These are phyloP conservation scores for Enteromius thamalakanensis DNA, from an alignment of 2,797 vertebrate species.

Conservation along the genomic window DNA sequence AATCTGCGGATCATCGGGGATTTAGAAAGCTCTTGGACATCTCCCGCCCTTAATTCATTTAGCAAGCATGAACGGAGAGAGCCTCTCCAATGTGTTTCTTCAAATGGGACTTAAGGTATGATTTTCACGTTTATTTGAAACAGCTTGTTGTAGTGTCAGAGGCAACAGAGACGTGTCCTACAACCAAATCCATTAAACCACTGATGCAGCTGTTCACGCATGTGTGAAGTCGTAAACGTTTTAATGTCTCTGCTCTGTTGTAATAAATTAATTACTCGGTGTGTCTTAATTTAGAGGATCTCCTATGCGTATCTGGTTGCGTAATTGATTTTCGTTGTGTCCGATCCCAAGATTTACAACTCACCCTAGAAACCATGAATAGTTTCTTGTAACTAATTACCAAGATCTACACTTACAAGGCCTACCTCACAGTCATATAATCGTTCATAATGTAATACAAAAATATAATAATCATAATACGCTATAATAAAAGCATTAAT, in stretches of 20 bases:
- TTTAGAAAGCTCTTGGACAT: neutral
- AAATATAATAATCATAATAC: no score
- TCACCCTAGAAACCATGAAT: conserved; percentile 49
- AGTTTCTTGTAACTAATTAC: neutral
- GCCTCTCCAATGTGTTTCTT: neutral
- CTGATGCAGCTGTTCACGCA: conserved; percentile 83
- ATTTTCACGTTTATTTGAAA: conserved; percentile 20
- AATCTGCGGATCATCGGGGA: neutral
- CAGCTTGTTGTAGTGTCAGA: neutral
- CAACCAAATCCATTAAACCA: conserved; percentile 64
- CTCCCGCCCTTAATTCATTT: neutral
- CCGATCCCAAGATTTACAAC: conserved; percentile 69
- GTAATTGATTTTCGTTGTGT: conserved; percentile 36
- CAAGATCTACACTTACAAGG: neutral
- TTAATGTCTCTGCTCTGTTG: conserved; percentile 83
- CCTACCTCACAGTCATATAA: neutral
- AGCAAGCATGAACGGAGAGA: neutral
- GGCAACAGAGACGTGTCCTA: conserved; percentile 27
- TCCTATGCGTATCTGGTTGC: conserved; percentile 19
- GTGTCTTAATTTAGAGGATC: conserved; percentile 3
- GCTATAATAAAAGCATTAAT: neutral
- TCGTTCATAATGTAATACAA: neutral
- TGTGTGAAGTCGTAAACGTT: conserved; percentile 95
- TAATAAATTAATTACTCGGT: conserved; percentile 79
- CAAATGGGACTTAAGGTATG: conserved; percentile 14